Evolutionary conservation across 2,888 invertebrate species (phyloP).

Genomic region (Eumacrocentrus americanus): DNA sequence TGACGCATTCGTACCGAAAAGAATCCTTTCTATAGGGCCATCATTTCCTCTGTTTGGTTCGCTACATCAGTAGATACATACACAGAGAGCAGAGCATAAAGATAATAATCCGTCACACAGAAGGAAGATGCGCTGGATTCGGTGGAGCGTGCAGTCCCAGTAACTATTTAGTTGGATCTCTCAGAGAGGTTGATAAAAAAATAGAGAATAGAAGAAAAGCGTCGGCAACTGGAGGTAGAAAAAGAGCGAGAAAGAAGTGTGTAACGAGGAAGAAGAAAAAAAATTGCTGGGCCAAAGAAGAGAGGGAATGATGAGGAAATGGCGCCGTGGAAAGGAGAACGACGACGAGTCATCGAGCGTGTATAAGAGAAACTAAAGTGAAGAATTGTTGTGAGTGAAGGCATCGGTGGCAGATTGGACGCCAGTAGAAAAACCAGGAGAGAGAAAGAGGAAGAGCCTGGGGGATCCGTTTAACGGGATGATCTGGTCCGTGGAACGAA

Average conservation of each 20-base stretch:
- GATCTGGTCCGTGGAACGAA: constrained; percentile 45
- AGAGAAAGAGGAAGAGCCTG: constrained; percentile 33
- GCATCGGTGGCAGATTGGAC: constrained; percentile 19
- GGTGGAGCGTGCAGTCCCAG: constrained; percentile 49
- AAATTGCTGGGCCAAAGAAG: constrained; percentile 31
- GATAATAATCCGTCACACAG: constrained; percentile 23
- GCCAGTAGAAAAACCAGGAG: constrained; percentile 16
- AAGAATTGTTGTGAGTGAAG: constrained; percentile 35
- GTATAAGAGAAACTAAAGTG: constrained; percentile 40
- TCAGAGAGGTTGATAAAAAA: constrained; percentile 44
- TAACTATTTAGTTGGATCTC: constrained; percentile 51
- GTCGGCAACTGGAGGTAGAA: constrained; percentile 11
- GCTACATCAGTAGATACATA: constrained; percentile 2
- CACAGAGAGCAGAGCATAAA: neutral
- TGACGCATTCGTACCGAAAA: neutral
- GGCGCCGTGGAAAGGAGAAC: constrained; percentile 21
- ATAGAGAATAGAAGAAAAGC: constrained; percentile 33
- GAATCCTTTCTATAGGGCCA: constrained; percentile 8
- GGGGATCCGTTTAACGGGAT: constrained; percentile 59
- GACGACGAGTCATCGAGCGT: constrained; percentile 34
- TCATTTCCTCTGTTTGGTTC: constrained; percentile 10
- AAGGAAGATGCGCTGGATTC: constrained; percentile 31
- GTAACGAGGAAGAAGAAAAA: constrained; percentile 20
- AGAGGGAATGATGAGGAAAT: constrained; percentile 28
- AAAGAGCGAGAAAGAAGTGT: constrained; percentile 18